These are phyloP conservation scores for Lepus americanus DNA, from an alignment of 2,113 vertebrate genomes.

Conservation along the genomic window DNA sequence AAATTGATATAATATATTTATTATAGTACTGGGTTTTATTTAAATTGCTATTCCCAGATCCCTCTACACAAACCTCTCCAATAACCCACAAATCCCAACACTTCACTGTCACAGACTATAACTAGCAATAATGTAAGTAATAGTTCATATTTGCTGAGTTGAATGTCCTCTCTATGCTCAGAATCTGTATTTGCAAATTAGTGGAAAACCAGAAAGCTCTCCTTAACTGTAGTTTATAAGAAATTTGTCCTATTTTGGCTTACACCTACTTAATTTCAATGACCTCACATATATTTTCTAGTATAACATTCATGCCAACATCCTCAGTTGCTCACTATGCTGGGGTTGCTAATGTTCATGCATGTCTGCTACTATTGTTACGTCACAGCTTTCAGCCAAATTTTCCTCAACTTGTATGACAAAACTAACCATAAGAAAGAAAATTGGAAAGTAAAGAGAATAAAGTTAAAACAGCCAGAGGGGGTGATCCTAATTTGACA, in stretches of 20 bases:
- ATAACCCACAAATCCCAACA: not conserved
- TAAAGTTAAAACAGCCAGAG: not conserved
- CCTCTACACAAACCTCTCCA: not conserved
- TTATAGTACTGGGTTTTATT: not conserved
- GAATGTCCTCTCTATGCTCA: not conserved
- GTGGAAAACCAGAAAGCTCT: not conserved
- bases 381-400: not conserved
- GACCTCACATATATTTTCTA: not conserved
- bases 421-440: not conserved
- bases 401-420: not conserved
- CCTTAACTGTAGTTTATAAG: not conserved
- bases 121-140: not conserved
- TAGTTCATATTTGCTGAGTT: not conserved
- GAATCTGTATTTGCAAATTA: not conserved
- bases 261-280: not conserved
- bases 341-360: not conserved
- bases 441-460: not conserved
- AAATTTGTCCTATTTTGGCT: not conserved
- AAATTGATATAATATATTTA: not conserved
- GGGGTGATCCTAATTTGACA: not conserved
- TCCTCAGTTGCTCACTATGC: not conserved
- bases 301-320: not conserved
- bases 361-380: not conserved
- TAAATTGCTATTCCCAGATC: not conserved
- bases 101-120: not conserved